These are phyloP conservation scores for Mycteria americana DNA, from an alignment of 2,797 vertebrate genomes.

Conservation along the genomic window DNA sequence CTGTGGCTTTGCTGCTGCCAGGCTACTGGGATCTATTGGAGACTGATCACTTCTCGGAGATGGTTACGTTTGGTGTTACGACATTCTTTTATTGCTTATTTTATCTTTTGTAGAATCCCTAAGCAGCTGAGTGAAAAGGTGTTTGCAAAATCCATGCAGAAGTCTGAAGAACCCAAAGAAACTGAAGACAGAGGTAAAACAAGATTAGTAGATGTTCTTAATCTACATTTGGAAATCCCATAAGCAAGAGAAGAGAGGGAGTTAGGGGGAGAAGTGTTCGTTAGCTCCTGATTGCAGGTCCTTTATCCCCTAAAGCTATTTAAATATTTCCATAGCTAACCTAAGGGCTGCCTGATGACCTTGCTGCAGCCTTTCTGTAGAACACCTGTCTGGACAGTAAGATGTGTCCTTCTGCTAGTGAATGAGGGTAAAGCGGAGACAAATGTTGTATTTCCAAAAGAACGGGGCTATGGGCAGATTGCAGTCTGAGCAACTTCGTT, in stretches of 20 bases:
- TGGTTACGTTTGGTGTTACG: background rate
- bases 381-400: background rate
- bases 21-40: background rate
- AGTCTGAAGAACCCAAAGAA: conserved; percentile 61
- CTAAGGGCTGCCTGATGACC: background rate
- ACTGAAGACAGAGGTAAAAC: conserved; percentile 76
- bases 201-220: background rate
- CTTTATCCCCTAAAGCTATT: background rate
- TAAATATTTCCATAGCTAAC: background rate
- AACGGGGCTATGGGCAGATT: background rate
- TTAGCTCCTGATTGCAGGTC: background rate
- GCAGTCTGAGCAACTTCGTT: background rate
- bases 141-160: conserved; percentile 77
- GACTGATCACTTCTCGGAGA: background rate
- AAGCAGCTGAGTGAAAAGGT: conserved; percentile 86
- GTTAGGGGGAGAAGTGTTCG: accelerated
- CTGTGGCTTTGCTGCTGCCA: background rate
- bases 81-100: background rate
- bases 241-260: background rate
- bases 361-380: background rate
- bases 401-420: background rate
- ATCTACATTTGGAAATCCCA: background rate
- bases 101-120: conserved; percentile 83
- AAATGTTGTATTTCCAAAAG: background rate
- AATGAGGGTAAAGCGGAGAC: background rate